Evolutionary conservation across 2,888 invertebrate genomes (phyloP).

Genomic region (Drosophila mulleri): DNA sequence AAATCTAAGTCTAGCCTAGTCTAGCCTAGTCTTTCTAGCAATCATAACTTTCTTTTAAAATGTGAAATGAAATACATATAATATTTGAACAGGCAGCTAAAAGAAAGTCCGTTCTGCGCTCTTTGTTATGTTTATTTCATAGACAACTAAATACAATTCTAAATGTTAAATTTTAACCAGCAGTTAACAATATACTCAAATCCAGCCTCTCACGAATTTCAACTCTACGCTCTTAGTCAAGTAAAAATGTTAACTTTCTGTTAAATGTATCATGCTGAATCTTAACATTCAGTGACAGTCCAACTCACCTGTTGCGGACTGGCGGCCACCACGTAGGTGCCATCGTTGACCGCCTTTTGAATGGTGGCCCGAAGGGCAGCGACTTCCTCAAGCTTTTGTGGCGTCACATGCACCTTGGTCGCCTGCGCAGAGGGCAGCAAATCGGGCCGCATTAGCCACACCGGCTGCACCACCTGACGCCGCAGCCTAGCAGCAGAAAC

Average conservation of each 20-base stretch:
- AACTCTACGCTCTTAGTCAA: not conserved
- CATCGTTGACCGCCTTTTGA: slow-evolving; percentile 70
- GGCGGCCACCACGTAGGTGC: slow-evolving; percentile 64
- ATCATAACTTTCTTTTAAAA: too few species aligned
- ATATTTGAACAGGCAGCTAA: not conserved
- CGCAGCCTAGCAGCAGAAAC: slow-evolving; percentile 4
- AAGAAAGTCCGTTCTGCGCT: not conserved
- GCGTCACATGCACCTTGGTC: slow-evolving; percentile 60
- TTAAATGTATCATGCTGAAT: not conserved
- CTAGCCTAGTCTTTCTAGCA: too few species aligned
- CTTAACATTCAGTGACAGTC: not conserved
- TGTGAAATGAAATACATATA: too few species aligned
- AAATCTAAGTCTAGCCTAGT: too few species aligned
- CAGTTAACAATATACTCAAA: not conserved
- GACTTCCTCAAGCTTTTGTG: slow-evolving; percentile 64
- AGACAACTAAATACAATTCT: not conserved
- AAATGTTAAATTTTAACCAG: not conserved
- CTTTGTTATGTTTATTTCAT: not conserved
- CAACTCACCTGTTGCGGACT: slow-evolving; percentile 60
- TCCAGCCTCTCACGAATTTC: not conserved
- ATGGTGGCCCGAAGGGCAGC: slow-evolving; percentile 68
- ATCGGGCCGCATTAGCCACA: slow-evolving; percentile 60
- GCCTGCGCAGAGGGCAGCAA: slow-evolving; percentile 7
- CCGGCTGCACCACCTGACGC: slow-evolving; percentile 74
- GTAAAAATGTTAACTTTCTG: too few species aligned